phyloP scores from a whole-genome alignment of 2,888 invertebrate species.

The Parnassius apollo region DNA sequence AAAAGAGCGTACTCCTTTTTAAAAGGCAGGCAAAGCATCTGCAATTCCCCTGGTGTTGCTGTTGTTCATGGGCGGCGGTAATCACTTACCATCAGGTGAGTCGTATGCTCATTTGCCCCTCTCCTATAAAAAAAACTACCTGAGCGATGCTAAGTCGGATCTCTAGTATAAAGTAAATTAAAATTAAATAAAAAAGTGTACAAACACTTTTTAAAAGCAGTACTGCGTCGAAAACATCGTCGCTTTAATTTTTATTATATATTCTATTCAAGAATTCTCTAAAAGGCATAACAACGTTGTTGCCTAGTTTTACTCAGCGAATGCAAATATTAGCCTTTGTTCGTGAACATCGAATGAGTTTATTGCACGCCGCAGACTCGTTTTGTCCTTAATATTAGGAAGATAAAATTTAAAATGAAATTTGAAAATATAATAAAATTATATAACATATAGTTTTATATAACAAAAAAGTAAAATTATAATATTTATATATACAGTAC shows the following conservation, averaged over 20 bases:
- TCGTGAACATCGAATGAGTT: slow-evolving; percentile 14
- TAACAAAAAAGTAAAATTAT: no score
- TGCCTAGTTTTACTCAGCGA: slow-evolving; percentile 4
- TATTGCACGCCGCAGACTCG: slow-evolving; percentile 1
- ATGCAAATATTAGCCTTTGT: slow-evolving; percentile 16
- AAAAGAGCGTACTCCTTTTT: no score
- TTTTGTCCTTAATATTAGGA: background rate
- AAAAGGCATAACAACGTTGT: background rate
- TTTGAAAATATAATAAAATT: background rate
- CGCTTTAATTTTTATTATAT: background rate
- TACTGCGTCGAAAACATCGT: background rate
- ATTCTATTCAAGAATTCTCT: background rate
- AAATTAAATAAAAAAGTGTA: background rate
- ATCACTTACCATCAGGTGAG: no score
- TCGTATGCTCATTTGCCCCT: no score
- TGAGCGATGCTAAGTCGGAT: no score
- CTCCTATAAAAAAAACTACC: no score
- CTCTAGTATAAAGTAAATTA: no score
- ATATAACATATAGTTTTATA: no score
- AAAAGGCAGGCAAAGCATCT: no score
- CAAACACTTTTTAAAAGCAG: background rate
- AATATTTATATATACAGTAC: no score
- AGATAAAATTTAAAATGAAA: background rate
- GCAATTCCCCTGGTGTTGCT: no score
- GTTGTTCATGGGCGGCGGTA: no score